Evolutionary conservation across 1,140 invertebrate species (phyloP).

Genomic region (Sminthurides bifidus): DNA sequence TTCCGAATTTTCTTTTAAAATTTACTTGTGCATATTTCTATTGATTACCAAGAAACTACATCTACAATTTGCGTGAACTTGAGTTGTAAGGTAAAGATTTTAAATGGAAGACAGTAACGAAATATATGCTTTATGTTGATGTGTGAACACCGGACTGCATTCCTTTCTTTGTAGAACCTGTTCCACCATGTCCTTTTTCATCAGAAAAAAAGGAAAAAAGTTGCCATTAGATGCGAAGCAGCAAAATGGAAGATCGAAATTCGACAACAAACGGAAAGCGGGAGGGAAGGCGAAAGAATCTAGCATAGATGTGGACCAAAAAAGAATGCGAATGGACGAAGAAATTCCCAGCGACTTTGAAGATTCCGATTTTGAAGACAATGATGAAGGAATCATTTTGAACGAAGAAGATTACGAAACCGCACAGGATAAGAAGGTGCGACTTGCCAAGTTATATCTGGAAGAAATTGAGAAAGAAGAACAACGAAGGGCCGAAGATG

Average conservation of each 20-base stretch:
- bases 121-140: too few species aligned
- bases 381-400: constrained; percentile 13
- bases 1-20: too few species aligned
- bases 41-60: too few species aligned
- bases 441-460: constrained; percentile 78
- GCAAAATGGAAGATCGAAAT: constrained; percentile 1
- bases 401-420: constrained; percentile 61
- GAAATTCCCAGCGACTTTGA: constrained; percentile 18
- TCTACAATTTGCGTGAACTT: too few species aligned
- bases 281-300: not conserved
- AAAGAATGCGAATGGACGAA: not conserved
- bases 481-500: constrained; percentile 50
- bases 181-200: constrained; percentile 9
- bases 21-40: too few species aligned
- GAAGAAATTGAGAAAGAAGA: constrained; percentile 73
- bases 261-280: constrained; percentile 4
- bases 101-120: too few species aligned
- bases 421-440: constrained; percentile 74
- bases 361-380: constrained; percentile 15
- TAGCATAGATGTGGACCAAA: not conserved
- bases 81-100: too few species aligned
- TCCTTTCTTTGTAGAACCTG: too few species aligned
- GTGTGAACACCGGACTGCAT: too few species aligned
- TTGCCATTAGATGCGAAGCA: constrained; percentile 4
- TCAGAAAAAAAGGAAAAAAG: not conserved